These are phyloP conservation scores for Bombyx mori DNA, from an alignment of 1,140 invertebrate genomes.

Conservation along the genomic window ASM3026992v2 NC_085122.1:12606501-12607000, in stretches of 20 bases:
- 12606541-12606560: neutral
- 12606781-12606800: conserved; percentile 78
- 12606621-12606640: conserved; percentile 96
- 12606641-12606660: conserved; percentile 95
- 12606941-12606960: neutral
- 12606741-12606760: conserved; percentile 93
- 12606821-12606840: conserved; percentile 94
- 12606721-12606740: conserved; percentile 92
- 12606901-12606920: neutral
- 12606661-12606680: conserved; percentile 92
- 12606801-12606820: conserved; percentile 94
- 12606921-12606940: conserved; percentile 3
- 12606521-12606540: too few relatives aligned
- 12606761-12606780: conserved; percentile 86
- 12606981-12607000: neutral
- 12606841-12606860: conserved; percentile 93
- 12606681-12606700: conserved; percentile 93
- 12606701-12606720: conserved; percentile 97
- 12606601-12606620: conserved; percentile 95
- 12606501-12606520: too few relatives aligned
- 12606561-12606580: neutral
- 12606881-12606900: too few relatives aligned
- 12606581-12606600: conserved; percentile 82
- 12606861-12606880: conserved; percentile 6
- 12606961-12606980: neutral